Conservation (phyloP, 2,113 vertebrate species). For the Zeus faber region DNA sequence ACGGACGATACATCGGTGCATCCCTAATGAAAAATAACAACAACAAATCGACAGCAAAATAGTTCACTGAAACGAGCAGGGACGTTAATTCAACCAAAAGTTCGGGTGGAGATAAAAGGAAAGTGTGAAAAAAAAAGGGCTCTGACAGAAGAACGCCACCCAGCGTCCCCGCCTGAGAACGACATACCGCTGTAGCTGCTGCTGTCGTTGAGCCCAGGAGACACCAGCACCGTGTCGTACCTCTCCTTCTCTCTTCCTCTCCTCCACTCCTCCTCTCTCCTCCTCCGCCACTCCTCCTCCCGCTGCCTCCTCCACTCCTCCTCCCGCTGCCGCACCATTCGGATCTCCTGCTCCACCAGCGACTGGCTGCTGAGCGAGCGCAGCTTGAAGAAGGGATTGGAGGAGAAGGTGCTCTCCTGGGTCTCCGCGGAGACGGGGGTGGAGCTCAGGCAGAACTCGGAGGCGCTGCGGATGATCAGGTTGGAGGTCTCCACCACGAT, state of each 20-base stretch:
- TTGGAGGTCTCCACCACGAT: slow-evolving; percentile 71
- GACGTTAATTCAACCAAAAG: too few relatives aligned
- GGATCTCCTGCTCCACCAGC: slow-evolving; percentile 69
- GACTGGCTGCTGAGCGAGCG: slow-evolving; percentile 70
- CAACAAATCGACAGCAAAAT: too few relatives aligned
- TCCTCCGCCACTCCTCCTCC: slow-evolving; percentile 55
- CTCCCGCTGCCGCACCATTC: slow-evolving; percentile 66
- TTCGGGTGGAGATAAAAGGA: too few relatives aligned
- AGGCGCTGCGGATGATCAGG: slow-evolving; percentile 68
- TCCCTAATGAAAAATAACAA: too few relatives aligned
- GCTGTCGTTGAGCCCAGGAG: slow-evolving; percentile 57
- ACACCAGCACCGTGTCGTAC: slow-evolving; percentile 67
- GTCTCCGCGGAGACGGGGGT: slow-evolving; percentile 16
- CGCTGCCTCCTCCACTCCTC: slow-evolving; percentile 69
- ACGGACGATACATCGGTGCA: too few relatives aligned
- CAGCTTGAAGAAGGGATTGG: slow-evolving; percentile 70
- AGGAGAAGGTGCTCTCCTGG: slow-evolving; percentile 62
- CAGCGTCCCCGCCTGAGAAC: too few relatives aligned
- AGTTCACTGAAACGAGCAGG: too few relatives aligned
- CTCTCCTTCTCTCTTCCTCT: slow-evolving; percentile 38
- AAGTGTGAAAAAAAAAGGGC: too few relatives aligned
- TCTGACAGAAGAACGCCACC: too few relatives aligned
- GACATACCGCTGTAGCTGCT: slow-evolving; percentile 43
- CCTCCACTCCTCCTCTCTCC: slow-evolving; percentile 54
- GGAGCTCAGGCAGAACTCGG: slow-evolving; percentile 65